phyloP scores from a whole-genome alignment of 2,113 vertebrate species.

The Eudorcas thomsonii region DNA sequence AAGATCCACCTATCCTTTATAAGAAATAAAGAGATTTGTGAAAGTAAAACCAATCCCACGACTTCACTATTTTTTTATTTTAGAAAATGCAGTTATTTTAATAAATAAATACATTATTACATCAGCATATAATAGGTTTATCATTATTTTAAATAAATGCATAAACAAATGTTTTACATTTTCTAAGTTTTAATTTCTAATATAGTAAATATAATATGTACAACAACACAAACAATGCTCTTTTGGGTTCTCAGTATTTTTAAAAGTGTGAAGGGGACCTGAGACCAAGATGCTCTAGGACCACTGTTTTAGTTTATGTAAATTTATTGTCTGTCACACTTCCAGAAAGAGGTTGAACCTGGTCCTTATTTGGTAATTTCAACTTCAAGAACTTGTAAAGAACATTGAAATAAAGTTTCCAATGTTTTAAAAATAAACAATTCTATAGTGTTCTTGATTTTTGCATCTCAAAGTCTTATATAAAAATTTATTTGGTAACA shows the following conservation, averaged over 20 bases:
- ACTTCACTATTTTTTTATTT: background rate
- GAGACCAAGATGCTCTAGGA: background rate
- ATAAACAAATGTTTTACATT: background rate
- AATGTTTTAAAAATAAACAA: background rate
- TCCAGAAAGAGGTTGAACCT: background rate
- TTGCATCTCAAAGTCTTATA: background rate
- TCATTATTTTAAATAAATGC: background rate
- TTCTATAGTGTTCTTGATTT: background rate
- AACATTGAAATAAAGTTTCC: background rate
- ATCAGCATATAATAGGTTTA: background rate
- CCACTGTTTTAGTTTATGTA: background rate
- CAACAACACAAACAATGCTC: background rate
- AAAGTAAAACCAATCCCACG: background rate
- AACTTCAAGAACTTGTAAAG: background rate
- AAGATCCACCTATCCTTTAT: background rate
- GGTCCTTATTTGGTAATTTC: background rate
- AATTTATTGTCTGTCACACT: background rate
- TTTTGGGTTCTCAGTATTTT: background rate
- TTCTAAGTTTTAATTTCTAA: background rate
- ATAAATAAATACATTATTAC: background rate
- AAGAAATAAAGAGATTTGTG: background rate
- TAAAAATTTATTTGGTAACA: background rate
- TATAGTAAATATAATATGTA: background rate
- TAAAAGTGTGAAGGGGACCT: background rate
- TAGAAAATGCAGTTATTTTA: background rate